phyloP scores from a whole-genome alignment of 2,113 vertebrate species.

The Tenebrosternarchus preto region DNA sequence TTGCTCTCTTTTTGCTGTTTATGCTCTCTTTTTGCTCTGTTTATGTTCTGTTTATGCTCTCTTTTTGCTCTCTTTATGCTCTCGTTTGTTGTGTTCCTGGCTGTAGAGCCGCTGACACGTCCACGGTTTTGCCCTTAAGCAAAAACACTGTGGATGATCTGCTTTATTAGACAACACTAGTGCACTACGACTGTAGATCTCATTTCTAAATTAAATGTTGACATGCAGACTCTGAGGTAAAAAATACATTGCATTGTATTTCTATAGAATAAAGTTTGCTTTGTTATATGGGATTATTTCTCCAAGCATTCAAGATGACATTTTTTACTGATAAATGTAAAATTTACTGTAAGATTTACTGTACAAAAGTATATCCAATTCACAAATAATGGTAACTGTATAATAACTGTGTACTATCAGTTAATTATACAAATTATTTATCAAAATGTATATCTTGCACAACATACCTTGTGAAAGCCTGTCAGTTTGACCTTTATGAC shows the following conservation, averaged over 20 bases:
- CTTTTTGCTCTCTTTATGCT: not conserved
- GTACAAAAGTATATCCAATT: no score
- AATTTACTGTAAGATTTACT: no score
- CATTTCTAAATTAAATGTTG: constrained; percentile 1
- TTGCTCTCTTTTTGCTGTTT: not conserved
- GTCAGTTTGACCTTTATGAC: no score
- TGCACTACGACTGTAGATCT: constrained; percentile 10
- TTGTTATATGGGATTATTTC: not conserved
- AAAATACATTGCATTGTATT: not conserved
- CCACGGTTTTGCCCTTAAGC: constrained; percentile 26
- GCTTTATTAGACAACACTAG: constrained; percentile 32
- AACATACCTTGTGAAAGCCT: no score
- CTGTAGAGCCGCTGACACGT: not conserved
- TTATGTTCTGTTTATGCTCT: not conserved
- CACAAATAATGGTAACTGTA: no score
- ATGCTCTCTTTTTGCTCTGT: not conserved
- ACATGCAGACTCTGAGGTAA: not conserved
- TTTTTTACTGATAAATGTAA: not conserved
- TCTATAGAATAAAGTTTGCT: no score
- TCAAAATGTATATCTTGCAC: no score
- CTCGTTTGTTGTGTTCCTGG: not conserved
- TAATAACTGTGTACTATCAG: no score
- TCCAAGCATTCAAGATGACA: not conserved
- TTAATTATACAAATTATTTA: no score
- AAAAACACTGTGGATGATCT: constrained; percentile 20